Evolutionary conservation across 2,113 vertebrate species (phyloP).

Genomic region (Erpornis zantholeuca): DNA sequence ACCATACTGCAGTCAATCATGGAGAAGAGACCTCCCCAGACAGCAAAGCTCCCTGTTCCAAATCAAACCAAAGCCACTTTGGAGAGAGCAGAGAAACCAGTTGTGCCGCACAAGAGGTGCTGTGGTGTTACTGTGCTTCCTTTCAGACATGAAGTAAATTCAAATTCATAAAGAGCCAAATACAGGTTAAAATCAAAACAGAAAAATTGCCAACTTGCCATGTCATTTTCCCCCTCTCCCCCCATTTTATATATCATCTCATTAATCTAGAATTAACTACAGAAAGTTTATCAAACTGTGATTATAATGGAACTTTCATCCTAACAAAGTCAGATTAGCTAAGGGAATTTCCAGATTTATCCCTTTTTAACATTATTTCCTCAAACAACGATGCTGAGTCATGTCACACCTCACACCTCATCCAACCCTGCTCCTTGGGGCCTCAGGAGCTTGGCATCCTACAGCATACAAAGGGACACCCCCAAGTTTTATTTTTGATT

Average conservation of each 20-base stretch:
- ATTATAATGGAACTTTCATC: neutral
- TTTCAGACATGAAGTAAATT: neutral
- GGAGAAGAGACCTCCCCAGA: conserved; percentile 97
- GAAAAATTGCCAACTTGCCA: neutral
- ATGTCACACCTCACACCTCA: neutral
- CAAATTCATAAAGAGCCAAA: neutral
- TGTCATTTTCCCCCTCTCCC: neutral
- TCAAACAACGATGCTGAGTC: neutral
- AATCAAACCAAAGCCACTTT: neutral
- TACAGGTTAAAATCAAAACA: neutral
- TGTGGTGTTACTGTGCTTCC: neutral
- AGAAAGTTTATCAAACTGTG: neutral
- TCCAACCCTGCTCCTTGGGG: neutral
- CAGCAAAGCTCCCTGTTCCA: conserved; percentile 89
- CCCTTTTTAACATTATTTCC: neutral
- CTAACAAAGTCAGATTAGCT: neutral
- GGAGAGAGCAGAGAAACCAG: neutral
- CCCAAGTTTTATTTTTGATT: neutral
- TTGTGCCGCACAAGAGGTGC: neutral
- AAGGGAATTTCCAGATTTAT: neutral
- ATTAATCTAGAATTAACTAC: neutral
- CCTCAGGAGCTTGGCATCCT: neutral
- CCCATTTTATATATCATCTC: neutral
- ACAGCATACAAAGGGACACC: neutral
- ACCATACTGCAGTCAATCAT: conserved; percentile 97